Base-by-base conservation (phyloP, 1,140 invertebrate genomes). In the Eupeodes corollae region DNA sequence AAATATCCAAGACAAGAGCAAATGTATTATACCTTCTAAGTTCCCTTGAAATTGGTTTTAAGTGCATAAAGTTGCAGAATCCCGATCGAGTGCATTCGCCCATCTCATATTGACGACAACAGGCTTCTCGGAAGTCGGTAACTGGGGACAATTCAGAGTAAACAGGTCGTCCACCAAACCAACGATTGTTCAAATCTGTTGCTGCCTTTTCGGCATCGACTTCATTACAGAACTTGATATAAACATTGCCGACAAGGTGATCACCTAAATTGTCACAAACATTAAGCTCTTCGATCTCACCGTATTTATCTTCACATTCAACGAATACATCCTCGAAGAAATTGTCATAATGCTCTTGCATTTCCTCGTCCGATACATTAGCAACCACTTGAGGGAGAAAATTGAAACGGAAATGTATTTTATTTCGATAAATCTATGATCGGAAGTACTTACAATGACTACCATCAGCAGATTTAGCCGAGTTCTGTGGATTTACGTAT, bases 11-110 rank as follows among this genome's bases (percentile, higher is more conserved):
- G 3, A 3, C 13, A 14, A 16, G n/a, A n/a, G n/a, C n/a, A n/a
- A n/a, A 9, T 16, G 14, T 37, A 35, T 35, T 44, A 52, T 86
- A 93, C 64, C 91, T 77, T 48, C 92, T 75, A 21, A 98, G 69
- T 63, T 93, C 91, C 54, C 92, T 73, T 0, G 93, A 97, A 59
- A 99, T 98, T 37, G 94, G 95, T 66, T 98, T 98, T 63, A 99
- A 75, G 68, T 99, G 96, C 96, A 99, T 99, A 68, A 99, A 99
- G 73, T 99, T 99, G 70, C 96, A 99, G 71, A 99, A 99, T 40
- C 95, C 96, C 62, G 92, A 95, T 47, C 96, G 75, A 1, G 92
- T 97, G 67, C 95, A 98, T 73, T 98, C 94, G 5, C 94, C 93
- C 88, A 98, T 95, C 75, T 98, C 95, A 71, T 99, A 98, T 71